Evolutionary conservation across 1,140 invertebrate genomes (phyloP), one percentile per base, ranked within the genome.

Genomic region (Aphelenchoides fujianensis): DNA sequence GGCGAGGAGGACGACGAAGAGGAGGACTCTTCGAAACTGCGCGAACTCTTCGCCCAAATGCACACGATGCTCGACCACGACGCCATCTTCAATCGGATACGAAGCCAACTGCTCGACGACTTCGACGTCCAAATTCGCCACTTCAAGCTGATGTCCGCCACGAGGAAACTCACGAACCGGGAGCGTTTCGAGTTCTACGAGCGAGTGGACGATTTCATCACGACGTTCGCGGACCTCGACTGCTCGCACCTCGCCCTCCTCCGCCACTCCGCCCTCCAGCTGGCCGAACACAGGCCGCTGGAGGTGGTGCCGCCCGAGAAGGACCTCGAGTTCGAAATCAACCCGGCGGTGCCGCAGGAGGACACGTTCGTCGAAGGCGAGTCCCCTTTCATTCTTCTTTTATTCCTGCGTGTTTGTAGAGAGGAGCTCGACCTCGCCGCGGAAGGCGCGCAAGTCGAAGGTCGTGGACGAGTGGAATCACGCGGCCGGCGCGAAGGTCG

Each of bases 191-290:
- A 59, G 23, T 59, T 66, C 53, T 66, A 23, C 27, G 63, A 66
- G 63, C 63, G n/a, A 12, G 23, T 66, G 63, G 63, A 66, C 63
- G 63, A 66, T 63, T 31, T 37, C 12, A 36, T 66, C 27, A 16
- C 16, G n/a, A 32, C 31, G 12, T 30, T 16, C 16, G 23, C 12
- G 27, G 63, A 66, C 36, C 32, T 66, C n/a, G 31, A 66, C 31
- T 27, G 32, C 23, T 19, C 63, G 9, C 63, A 66, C 31, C 27
- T 66, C 36, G 63, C 28, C 63, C 23, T 66, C 31, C 63, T 66
- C 23, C 31, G 34, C 12, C 36, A 66, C 36, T n/a, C 12, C 32
- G 63, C 63, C 32, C 12, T 66, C n/a, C 63, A 66, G 53, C 31
- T 66, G 1, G 16, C 63, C 16, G 53, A 66, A 35, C 36, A 36